These are phyloP conservation scores for Andrena fulva DNA, from an alignment of 2,888 invertebrate species.

Conservation along the genomic window DNA sequence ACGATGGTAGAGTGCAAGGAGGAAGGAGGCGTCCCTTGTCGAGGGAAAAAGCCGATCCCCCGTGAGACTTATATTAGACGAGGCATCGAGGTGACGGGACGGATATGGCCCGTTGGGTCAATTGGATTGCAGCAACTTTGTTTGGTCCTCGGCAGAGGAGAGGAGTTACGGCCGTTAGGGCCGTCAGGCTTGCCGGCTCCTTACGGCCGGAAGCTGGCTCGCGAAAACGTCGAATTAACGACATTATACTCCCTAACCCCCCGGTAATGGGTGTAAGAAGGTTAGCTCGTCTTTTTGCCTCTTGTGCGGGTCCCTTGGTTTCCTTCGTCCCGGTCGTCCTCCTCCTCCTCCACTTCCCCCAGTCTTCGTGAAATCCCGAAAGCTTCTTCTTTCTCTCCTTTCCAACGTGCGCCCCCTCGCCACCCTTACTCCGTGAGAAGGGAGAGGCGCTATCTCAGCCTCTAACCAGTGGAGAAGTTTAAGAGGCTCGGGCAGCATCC, in stretches of 20 bases:
- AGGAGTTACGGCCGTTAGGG: slow-evolving; percentile 40
- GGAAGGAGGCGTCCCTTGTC: too few species aligned
- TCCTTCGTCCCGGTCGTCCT: slow-evolving; percentile 2
- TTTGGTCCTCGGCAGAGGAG: slow-evolving; percentile 51
- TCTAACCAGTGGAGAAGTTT: slow-evolving; percentile 15
- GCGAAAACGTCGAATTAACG: slow-evolving; percentile 78
- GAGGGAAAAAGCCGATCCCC: slow-evolving; percentile 13
- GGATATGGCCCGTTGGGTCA: slow-evolving; percentile 72
- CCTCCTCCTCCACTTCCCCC: not conserved
- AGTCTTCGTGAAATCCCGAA: slow-evolving; percentile 18
- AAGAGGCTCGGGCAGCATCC: not conserved
- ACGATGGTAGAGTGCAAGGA: not conserved
- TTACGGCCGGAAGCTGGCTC: slow-evolving; percentile 57
- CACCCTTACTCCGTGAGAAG: not conserved
- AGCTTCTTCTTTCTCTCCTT: not conserved
- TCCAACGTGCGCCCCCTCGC: not conserved
- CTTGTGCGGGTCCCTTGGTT: slow-evolving; percentile 34
- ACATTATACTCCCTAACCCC: slow-evolving; percentile 74
- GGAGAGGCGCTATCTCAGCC: slow-evolving; percentile 1
- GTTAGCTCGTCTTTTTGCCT: slow-evolving; percentile 67
- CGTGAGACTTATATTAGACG: slow-evolving; percentile 9
- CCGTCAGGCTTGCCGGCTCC: slow-evolving; percentile 51
- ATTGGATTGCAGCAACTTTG: slow-evolving; percentile 78
- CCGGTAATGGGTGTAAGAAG: slow-evolving; percentile 76
- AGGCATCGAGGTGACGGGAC: slow-evolving; percentile 60